Conservation (phyloP, 2,888 invertebrate genomes). For the Steromphala cineraria region DNA sequence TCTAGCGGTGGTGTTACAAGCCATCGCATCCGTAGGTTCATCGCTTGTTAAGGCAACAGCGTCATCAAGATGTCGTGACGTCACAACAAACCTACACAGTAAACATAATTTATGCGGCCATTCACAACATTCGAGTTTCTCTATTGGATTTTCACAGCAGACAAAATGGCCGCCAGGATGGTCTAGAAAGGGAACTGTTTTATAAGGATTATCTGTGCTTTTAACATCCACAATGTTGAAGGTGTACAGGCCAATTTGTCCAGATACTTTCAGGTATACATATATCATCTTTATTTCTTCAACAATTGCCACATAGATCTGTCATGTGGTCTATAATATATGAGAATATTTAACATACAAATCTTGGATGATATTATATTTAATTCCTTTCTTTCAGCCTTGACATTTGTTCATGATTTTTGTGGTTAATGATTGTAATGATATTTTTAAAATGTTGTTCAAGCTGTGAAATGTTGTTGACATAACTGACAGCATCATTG, state of each 20-base stretch:
- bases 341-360: slow-evolving; percentile 9
- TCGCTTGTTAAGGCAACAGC: background rate
- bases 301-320: background rate
- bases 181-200: background rate
- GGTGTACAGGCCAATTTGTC: slow-evolving; percentile 50
- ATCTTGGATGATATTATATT: background rate
- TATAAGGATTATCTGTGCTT: background rate
- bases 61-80: background rate
- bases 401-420: too few species aligned
- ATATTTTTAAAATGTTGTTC: too few species aligned
- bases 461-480: too few species aligned
- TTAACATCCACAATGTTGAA: slow-evolving; percentile 41
- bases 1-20: background rate
- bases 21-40: background rate
- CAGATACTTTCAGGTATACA: slow-evolving; percentile 56
- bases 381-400: too few species aligned
- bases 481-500: too few species aligned
- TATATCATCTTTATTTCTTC: background rate
- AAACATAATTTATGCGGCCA: slow-evolving; percentile 28
- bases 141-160: slow-evolving; percentile 10
- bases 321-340: background rate
- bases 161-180: slow-evolving; percentile 23
- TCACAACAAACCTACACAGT: background rate
- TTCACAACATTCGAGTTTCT: slow-evolving; percentile 1
- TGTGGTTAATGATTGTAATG: too few species aligned